Conservation (phyloP, 2,113 vertebrate species). For the Cygnus buccinator region DNA sequence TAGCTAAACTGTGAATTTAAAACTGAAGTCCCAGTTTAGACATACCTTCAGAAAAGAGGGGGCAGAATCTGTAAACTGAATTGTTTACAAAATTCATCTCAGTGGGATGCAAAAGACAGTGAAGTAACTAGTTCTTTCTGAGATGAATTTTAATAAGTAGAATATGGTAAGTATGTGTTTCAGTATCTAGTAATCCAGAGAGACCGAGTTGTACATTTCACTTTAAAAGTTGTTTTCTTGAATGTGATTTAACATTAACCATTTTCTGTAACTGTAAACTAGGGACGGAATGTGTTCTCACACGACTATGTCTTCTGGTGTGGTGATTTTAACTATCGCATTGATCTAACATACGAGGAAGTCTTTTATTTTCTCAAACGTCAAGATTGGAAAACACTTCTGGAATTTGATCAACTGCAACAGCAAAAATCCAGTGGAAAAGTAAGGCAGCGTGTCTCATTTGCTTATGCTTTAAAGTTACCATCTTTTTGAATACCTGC, state of each 20-base stretch:
- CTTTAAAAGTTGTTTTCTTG: background rate
- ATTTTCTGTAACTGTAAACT: background rate
- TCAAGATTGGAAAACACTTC: constrained; percentile 82
- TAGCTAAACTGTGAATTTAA: background rate
- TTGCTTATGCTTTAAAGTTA: background rate
- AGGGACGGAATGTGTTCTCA: constrained; percentile 81
- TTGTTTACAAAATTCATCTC: background rate
- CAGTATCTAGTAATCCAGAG: background rate
- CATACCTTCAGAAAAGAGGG: background rate
- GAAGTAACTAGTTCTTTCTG: background rate
- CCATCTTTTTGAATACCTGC: background rate
- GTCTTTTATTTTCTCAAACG: constrained; percentile 84
- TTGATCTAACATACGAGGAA: constrained; percentile 82
- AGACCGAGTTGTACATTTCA: background rate
- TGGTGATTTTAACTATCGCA: constrained; percentile 84
- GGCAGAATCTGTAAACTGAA: background rate
- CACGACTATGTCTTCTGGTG: constrained; percentile 87
- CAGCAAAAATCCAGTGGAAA: constrained; percentile 82
- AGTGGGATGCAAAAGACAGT: background rate
- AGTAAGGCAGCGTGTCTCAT: constrained; percentile 56
- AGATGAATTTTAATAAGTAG: background rate
- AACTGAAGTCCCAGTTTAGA: background rate
- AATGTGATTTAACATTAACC: background rate
- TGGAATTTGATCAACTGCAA: constrained; percentile 83
- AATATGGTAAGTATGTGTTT: background rate